A percentile compares a stretch with the other conserved stretches of the same genome.
phyloP scores from a whole-genome alignment of 2,888 invertebrate genomes.

The Eristalis intricaria region DNA sequence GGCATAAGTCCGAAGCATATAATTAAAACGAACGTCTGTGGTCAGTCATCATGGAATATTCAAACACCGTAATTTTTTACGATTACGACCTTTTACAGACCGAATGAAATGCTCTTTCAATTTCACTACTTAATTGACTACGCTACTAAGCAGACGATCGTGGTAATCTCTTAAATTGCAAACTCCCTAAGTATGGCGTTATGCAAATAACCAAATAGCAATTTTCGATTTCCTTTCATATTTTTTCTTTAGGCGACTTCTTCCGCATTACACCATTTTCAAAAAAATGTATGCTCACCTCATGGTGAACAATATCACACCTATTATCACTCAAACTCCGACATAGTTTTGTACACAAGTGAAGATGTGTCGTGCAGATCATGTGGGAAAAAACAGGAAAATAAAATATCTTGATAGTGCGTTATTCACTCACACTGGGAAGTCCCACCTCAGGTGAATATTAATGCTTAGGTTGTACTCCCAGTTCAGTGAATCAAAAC shows the following conservation, averaged over 20 bases:
- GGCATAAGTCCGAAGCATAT: background rate
- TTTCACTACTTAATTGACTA: background rate
- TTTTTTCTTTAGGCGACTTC: too few relatives aligned
- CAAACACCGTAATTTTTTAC: constrained; percentile 1
- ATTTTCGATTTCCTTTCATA: background rate
- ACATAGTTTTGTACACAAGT: constrained; percentile 2
- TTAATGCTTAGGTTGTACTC: background rate
- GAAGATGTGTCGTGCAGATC: constrained; percentile 12
- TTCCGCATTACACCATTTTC: background rate
- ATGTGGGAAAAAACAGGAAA: background rate
- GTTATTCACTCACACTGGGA: background rate
- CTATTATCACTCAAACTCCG: background rate
- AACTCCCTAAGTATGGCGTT: background rate
- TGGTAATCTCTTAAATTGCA: background rate
- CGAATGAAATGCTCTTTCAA: background rate
- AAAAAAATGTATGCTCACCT: background rate
- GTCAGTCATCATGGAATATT: background rate
- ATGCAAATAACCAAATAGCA: background rate
- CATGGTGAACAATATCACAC: background rate
- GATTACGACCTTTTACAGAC: background rate
- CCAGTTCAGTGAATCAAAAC: constrained; percentile 53
- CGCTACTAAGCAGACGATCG: background rate
- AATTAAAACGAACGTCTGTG: constrained; percentile 12
- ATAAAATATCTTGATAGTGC: background rate
- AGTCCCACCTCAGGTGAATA: constrained; percentile 32